A percentile compares a stretch with the other conserved stretches of the same genome.
phyloP scores from a whole-genome alignment of 2,113 vertebrate species.

The Bufo bufo region DNA sequence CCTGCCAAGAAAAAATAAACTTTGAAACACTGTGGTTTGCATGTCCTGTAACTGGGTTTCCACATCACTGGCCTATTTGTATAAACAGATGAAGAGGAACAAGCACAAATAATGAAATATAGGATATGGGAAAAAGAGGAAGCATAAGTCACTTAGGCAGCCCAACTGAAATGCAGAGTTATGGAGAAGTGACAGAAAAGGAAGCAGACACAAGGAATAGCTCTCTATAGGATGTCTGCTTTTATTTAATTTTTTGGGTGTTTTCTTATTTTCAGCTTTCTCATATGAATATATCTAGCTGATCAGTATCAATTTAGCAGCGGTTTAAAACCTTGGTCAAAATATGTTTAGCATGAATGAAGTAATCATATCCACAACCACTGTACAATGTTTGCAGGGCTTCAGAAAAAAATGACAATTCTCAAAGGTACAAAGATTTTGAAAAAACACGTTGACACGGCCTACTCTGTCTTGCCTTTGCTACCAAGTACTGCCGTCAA shows the following conservation, averaged over 20 bases:
- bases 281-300: not conserved
- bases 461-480: no score
- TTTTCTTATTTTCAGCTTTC: not conserved
- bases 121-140: constrained; percentile 96
- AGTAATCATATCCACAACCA: no score
- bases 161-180: constrained; percentile 89
- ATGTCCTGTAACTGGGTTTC: constrained; percentile 83
- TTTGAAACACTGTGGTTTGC: constrained; percentile 73
- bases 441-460: no score
- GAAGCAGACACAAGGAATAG: constrained; percentile 90
- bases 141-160: constrained; percentile 75
- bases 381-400: no score
- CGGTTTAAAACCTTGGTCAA: no score
- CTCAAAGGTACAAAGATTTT: no score
- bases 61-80: constrained; percentile 79
- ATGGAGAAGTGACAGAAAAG: constrained; percentile 98
- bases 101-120: constrained; percentile 90
- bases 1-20: constrained; percentile 61
- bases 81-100: constrained; percentile 86
- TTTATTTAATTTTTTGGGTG: not conserved
- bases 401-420: no score
- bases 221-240: constrained; percentile 31
- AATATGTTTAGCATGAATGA: no score
- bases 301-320: not conserved
- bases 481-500: no score